Base-by-base conservation (phyloP, 1,140 invertebrate species). In the Bombyx mandarina region DNA sequence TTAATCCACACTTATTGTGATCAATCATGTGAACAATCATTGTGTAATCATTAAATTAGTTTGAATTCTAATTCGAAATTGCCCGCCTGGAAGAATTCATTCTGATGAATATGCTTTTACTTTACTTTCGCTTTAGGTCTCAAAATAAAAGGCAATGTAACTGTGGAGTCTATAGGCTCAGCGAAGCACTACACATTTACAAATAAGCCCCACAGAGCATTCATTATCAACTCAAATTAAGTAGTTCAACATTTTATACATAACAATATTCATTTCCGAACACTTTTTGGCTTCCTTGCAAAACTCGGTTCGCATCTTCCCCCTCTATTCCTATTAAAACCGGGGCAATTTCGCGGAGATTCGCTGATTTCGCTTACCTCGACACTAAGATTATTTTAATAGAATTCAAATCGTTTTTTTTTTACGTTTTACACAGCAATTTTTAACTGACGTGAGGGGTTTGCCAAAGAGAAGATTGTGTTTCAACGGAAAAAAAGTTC, bases 321-420 rank as follows among this genome's bases (percentile, higher is more conserved):
- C 44, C 43, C 7, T 54, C 44, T 54, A 18, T 49, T 18, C 12
- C 12, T 18, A 18, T 18, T 18, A 18, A 49, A 49, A 44, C 26
- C 35, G 10, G 9, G 53, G 53, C 44, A 54, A 54, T 54, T 43
- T 44, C 18, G 43, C 12, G 53, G 43, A 54, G 44, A 54, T 54
- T 54, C 53, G 44, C 43, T 54, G 53, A 54, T 45, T 54, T 54
- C 53, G 53, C 53, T 54, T 54, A 54, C 35, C 53, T 46, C 53
- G 12, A 7, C 26, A 22, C 43, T 9, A 12, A 45, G 52, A 46
- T 54, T 45, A 10, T 54, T 54, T 54, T 43, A 54, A 54, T 54
- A 45, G 53, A 54, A 54, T 46, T 54, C 44, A 46, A 8, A 22
- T 4, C 53, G 12, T 45, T 22, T 45, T 26, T 43, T 45, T 45